Evolutionary conservation across 1,140 invertebrate species (phyloP), one percentile per base, ranked within the genome.

Genomic region (Drosophila seguyi): DNA sequence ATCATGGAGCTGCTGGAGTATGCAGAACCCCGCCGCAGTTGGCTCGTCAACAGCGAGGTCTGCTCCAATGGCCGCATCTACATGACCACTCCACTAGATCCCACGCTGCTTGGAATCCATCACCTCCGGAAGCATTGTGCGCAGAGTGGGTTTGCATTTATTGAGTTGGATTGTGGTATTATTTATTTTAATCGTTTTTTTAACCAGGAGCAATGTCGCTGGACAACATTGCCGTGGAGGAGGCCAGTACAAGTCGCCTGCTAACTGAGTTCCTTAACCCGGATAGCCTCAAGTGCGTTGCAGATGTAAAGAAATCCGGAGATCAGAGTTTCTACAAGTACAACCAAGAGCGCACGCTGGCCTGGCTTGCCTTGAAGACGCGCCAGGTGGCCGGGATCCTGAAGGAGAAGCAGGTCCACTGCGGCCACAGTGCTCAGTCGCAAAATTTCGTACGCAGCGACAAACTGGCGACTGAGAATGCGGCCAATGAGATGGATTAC

Each of bases 251-350:
- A 0, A 58, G 67, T 48, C 74, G 85, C 6, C 52, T 86, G 55
- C 74, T 91, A 16, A 85, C 61, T 6, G 74, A 88, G 42, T 79
- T 90, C 41, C 47, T 90, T 1, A 55, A 18, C 8, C 27, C 60
- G 2, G 59, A 62, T 1, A 56, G 75, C n/a, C 63, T 92, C 1
- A 48, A 59, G 10, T 80, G 78, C 34, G 69, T 92, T 31, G 55
- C 85, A 14, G 91, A 92, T 69, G 61, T 80, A 6, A 92, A 92
- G 61, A 47, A 22, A 2, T 94, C 95, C 75, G 94, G 94, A 73
- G 95, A 96, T 36, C 91, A 96, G 27, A 95, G 94, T 86, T 96
- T 96, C 13, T 97, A 95, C 76, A 96, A 96, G 93, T 97, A 95
- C 78, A 97, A 96, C 93, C 95, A 96, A 85, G 95, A 95, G 44